Base-by-base conservation (phyloP, 2,888 invertebrate genomes). In the Dysmachus trigonus region DNA sequence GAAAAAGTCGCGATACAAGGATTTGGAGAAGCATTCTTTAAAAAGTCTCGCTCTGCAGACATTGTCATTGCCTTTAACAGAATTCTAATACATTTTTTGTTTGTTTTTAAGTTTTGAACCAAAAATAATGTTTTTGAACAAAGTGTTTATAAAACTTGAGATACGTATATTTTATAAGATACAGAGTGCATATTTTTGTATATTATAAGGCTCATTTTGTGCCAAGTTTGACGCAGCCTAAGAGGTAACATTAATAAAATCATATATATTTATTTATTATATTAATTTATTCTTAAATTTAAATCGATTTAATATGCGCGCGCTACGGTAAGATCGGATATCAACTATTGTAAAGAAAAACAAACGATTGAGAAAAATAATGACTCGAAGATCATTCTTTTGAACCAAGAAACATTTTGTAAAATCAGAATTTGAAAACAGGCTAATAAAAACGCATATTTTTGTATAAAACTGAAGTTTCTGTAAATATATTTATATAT, bases 381-480 rank as follows among this genome's bases (percentile, higher is more conserved):
- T 62, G 18, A 62, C 2, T 22, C 62, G 62, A 22, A 27, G 1
- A 62, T 18, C 18, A 62, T 27, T 62, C 62, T 62, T 22, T 62
- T 62, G 27, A 74, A 74, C 74, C 31, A 74, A 74, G n/a, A 74
- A 30, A 4, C n/a, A 74, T 35, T 35, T 74, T 82, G 41, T 71
- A 62, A 82, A 33, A 82, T 15, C 5, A 82, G 35, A 33, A 82
- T 62, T 51, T 62, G 35, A 82, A 53, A 72, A 13, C 41, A 38
- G 27, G 38, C 7, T 30, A 83, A 83, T 83, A 83, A 83, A 83
- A 33, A 18, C 41, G 13, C 27, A 38, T 72, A 72, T 83, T 83
- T 83, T 83, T 83, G 72, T 83, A 83, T 27, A 83, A n/a, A 81
- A 38, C 47, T 22, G 31, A 38, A 27, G 83, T 83, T 83, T 82